Conservation (phyloP, 1,140 invertebrate species). For the Drosophila bipectinata region DNA sequence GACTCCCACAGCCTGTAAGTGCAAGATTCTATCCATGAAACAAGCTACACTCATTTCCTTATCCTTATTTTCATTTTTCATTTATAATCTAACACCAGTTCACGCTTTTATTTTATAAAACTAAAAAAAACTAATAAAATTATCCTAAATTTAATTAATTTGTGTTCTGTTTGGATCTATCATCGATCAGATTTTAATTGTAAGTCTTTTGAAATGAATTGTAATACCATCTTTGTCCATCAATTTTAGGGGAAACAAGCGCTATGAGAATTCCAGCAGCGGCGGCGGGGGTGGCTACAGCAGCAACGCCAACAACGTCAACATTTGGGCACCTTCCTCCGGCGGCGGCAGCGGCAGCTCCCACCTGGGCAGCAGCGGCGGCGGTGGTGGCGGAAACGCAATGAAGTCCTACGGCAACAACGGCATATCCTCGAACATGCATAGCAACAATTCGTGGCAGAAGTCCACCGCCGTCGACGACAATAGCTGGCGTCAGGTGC, state of each 20-base stretch:
- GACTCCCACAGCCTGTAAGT: slow-evolving; percentile 65
- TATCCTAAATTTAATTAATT: neutral
- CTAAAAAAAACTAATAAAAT: neutral
- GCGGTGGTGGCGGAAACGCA: slow-evolving; percentile 27
- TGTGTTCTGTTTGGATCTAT: neutral
- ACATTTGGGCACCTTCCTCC: slow-evolving; percentile 66
- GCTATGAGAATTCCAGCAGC: slow-evolving; percentile 74
- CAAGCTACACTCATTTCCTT: neutral
- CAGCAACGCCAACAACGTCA: slow-evolving; percentile 63
- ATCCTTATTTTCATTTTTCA: neutral
- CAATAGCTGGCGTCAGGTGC: slow-evolving; percentile 68
- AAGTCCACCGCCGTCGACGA: slow-evolving; percentile 70
- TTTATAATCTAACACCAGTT: neutral
- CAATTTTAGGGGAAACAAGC: slow-evolving; percentile 60
- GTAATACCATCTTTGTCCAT: neutral
- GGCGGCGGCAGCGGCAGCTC: slow-evolving; percentile 42
- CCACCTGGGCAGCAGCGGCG: slow-evolving; percentile 57
- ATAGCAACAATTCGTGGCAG: slow-evolving; percentile 74
- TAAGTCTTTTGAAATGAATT: neutral
- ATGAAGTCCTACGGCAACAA: slow-evolving; percentile 75
- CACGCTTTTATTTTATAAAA: neutral
- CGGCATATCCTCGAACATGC: slow-evolving; percentile 71
- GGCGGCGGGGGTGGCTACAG: slow-evolving; percentile 59
- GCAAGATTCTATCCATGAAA: neutral
- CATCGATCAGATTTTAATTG: neutral